A percentile compares a stretch with the other conserved stretches of the same genome.
These are phyloP conservation scores for Aegotheles bennettii DNA, from an alignment of 2,113 vertebrate genomes.

Conservation along the genomic window DNA sequence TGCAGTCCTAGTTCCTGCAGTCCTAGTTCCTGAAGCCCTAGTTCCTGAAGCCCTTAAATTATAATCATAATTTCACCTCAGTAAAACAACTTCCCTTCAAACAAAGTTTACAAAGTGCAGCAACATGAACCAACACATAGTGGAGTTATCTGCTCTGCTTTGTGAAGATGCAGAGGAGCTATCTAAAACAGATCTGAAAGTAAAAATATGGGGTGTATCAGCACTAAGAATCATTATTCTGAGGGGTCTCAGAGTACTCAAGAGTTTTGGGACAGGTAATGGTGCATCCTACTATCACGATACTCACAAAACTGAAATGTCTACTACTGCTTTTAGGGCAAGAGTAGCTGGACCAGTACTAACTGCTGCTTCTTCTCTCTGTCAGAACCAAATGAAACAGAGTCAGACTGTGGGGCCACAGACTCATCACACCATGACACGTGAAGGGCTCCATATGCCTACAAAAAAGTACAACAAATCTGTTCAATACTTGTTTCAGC, in stretches of 20 bases:
- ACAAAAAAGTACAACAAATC: background rate
- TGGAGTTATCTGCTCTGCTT: background rate
- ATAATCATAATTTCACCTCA: background rate
- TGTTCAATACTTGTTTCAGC: background rate
- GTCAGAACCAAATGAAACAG: background rate
- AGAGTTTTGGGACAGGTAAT: background rate
- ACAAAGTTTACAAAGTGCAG: background rate
- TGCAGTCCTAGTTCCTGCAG: background rate
- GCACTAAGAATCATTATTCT: background rate
- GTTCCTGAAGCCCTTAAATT: background rate
- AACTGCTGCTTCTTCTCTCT: background rate
- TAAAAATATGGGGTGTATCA: background rate
- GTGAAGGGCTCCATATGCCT: background rate
- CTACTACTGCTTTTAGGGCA: background rate
- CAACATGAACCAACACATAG: background rate
- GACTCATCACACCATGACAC: background rate
- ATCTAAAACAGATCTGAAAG: background rate
- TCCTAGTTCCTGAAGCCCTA: background rate
- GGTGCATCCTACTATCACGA: background rate
- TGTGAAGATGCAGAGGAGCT: background rate
- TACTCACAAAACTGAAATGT: background rate
- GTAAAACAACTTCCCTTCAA: background rate
- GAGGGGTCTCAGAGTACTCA: background rate
- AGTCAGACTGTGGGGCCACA: background rate
- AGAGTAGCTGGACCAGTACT: background rate